Percentiles rank a stretch among this genome's conserved stretches.
These are phyloP conservation scores for Monochamus saltuarius DNA, from an alignment of 1,140 invertebrate genomes.

Conservation along the genomic window DNA sequence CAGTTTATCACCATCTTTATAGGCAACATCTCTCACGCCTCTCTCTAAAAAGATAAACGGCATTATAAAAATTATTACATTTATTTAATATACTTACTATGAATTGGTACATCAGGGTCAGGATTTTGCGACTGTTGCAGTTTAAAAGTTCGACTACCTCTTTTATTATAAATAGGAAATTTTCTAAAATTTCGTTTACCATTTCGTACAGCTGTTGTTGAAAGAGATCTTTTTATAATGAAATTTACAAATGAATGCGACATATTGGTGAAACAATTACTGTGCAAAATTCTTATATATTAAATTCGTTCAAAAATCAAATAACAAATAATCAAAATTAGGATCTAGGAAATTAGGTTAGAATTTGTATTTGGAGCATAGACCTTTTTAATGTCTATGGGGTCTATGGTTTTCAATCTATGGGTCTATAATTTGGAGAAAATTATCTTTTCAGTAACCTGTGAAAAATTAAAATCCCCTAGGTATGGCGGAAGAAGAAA, in stretches of 20 bases:
- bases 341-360: too few relatives aligned
- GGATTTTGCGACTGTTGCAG: slow-evolving; percentile 57
- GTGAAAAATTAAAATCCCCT: too few relatives aligned
- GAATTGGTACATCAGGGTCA: slow-evolving; percentile 62
- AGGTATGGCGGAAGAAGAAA: too few relatives aligned
- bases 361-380: too few relatives aligned
- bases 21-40: slow-evolving; percentile 66
- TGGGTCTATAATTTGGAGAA: too few relatives aligned
- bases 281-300: too few relatives aligned
- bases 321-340: too few relatives aligned
- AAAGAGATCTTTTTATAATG: slow-evolving; percentile 57
- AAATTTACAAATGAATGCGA: slow-evolving; percentile 38
- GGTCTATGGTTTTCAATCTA: too few relatives aligned
- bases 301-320: too few relatives aligned
- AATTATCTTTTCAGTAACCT: too few relatives aligned
- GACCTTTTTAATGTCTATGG: too few relatives aligned
- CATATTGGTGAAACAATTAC: too few relatives aligned
- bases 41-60: slow-evolving; percentile 54
- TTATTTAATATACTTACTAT: slow-evolving; percentile 55
- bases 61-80: slow-evolving; percentile 13
- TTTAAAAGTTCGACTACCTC: slow-evolving; percentile 69
- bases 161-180: slow-evolving; percentile 70
- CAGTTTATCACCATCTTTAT: slow-evolving; percentile 59
- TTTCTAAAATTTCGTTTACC: slow-evolving; percentile 81
- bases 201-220: slow-evolving; percentile 57